Conservation (phyloP, 2,888 invertebrate species). For the Epinotia demarniana region DNA sequence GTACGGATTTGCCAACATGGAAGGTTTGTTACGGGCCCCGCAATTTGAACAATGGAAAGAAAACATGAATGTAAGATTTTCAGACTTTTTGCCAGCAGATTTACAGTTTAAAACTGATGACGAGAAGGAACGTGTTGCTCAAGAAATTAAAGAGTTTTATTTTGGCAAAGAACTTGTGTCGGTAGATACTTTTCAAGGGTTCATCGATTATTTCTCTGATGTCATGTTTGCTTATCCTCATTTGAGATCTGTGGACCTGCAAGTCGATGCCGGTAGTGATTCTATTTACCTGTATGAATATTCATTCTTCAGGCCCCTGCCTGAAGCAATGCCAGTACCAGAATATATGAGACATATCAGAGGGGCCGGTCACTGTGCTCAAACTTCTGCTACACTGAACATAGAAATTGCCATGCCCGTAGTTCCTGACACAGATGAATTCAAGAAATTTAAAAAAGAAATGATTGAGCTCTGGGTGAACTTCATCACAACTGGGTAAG, state of each 20-base stretch:
- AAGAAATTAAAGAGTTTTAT: constrained; percentile 58
- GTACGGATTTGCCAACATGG: constrained; percentile 60
- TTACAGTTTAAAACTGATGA: constrained; percentile 57
- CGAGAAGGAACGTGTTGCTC: constrained; percentile 56
- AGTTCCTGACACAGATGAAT: background rate
- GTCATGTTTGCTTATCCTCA: constrained; percentile 55
- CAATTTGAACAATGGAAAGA: constrained; percentile 56
- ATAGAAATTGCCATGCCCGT: no score
- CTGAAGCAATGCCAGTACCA: constrained; percentile 40
- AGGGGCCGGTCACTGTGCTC: constrained; percentile 59
- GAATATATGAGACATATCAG: constrained; percentile 54
- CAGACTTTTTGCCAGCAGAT: constrained; percentile 64
- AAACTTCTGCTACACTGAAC: constrained; percentile 50
- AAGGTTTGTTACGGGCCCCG: constrained; percentile 55
- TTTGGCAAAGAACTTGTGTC: constrained; percentile 58
- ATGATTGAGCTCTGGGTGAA: constrained; percentile 59
- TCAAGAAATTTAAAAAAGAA: constrained; percentile 47
- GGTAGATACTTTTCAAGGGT: constrained; percentile 53
- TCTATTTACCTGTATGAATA: constrained; percentile 64
- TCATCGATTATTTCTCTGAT: constrained; percentile 67
- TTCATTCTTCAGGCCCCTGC: constrained; percentile 49
- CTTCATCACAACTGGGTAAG: constrained; percentile 62
- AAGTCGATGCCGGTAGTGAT: constrained; percentile 54
- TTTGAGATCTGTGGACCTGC: constrained; percentile 54
- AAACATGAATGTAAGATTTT: constrained; percentile 64